Percentiles rank a stretch among this genome's conserved stretches.
phyloP scores from a whole-genome alignment of 1,140 invertebrate species.

The Calliopsis andreniformis region DNA sequence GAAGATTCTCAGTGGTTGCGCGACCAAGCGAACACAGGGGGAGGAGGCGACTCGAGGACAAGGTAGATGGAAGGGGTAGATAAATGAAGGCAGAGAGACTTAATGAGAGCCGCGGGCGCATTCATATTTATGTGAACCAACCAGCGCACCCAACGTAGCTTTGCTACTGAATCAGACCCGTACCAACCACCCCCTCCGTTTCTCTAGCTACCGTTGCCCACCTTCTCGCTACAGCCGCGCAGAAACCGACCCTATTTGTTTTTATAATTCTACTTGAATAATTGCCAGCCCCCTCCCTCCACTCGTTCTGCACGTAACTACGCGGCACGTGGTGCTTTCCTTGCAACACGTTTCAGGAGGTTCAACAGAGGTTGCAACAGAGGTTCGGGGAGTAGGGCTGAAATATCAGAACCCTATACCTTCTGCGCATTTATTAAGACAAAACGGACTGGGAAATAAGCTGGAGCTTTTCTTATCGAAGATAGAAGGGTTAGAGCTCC shows the following conservation, averaged over 20 bases:
- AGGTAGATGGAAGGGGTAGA: slow-evolving; percentile 52
- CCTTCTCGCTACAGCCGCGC: slow-evolving; percentile 42
- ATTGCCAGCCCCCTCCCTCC: slow-evolving; percentile 59
- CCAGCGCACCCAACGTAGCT: slow-evolving; percentile 59
- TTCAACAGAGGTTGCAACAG: neutral
- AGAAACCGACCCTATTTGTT: slow-evolving; percentile 72
- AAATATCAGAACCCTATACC: slow-evolving; percentile 35
- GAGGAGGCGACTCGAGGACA: slow-evolving; percentile 46
- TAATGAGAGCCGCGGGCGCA: slow-evolving; percentile 76
- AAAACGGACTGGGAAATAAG: slow-evolving; percentile 26
- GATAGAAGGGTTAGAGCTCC: too few species aligned
- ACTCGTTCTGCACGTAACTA: slow-evolving; percentile 3
- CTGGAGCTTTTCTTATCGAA: slow-evolving; percentile 11
- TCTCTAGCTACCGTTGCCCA: slow-evolving; percentile 39
- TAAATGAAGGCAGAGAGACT: slow-evolving; percentile 71
- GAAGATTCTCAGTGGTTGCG: slow-evolving; percentile 44
- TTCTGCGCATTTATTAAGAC: neutral
- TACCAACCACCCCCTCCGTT: slow-evolving; percentile 49
- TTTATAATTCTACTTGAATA: slow-evolving; percentile 76
- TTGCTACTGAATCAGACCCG: slow-evolving; percentile 67
- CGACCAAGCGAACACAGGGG: slow-evolving; percentile 17
- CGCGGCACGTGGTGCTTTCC: slow-evolving; percentile 36
- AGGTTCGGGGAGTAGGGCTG: slow-evolving; percentile 1
- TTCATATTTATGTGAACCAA: slow-evolving; percentile 76
- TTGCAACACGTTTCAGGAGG: neutral